Evolutionary conservation across 1,140 invertebrate genomes (phyloP).

Genomic region (Tetramorium alpestre): DNA sequence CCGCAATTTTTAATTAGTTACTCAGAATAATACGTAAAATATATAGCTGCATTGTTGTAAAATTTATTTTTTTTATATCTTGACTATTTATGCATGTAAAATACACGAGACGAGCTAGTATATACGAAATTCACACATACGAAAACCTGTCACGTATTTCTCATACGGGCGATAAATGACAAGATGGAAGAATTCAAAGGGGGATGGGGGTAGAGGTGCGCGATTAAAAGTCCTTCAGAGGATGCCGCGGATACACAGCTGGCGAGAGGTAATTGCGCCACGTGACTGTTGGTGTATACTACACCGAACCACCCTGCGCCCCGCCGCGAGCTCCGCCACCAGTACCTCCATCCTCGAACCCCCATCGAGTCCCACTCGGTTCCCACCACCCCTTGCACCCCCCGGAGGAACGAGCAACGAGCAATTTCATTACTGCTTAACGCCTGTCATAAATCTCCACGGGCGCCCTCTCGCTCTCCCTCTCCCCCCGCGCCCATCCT

Average conservation of each 20-base stretch:
- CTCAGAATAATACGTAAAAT: background rate
- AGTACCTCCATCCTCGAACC: constrained; percentile 71
- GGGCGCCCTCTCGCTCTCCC: constrained; percentile 73
- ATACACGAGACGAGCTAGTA: background rate
- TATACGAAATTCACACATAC: background rate
- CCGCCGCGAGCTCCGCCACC: constrained; percentile 39
- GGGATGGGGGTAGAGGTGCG: constrained; percentile 38
- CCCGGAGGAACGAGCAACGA: constrained; percentile 84
- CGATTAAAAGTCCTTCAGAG: constrained; percentile 81
- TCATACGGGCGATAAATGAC: constrained; percentile 77
- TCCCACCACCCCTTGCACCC: constrained; percentile 73
- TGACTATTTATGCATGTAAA: background rate
- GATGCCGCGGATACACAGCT: constrained; percentile 78
- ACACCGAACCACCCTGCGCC: constrained; percentile 64
- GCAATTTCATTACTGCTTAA: constrained; percentile 87
- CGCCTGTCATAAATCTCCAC: constrained; percentile 86
- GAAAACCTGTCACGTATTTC: constrained; percentile 59
- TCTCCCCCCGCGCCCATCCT: constrained; percentile 40
- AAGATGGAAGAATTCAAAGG: constrained; percentile 61
- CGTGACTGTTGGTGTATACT: constrained; percentile 78
- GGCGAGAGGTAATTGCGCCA: constrained; percentile 79
- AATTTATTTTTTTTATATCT: background rate
- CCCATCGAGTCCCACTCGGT: constrained; percentile 73
- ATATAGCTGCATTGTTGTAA: background rate
- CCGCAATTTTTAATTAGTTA: background rate